A percentile compares a stretch with the other conserved stretches of the same genome.
Conservation (phyloP, 2,113 vertebrate species). For the Centrocercus urophasianus region DNA sequence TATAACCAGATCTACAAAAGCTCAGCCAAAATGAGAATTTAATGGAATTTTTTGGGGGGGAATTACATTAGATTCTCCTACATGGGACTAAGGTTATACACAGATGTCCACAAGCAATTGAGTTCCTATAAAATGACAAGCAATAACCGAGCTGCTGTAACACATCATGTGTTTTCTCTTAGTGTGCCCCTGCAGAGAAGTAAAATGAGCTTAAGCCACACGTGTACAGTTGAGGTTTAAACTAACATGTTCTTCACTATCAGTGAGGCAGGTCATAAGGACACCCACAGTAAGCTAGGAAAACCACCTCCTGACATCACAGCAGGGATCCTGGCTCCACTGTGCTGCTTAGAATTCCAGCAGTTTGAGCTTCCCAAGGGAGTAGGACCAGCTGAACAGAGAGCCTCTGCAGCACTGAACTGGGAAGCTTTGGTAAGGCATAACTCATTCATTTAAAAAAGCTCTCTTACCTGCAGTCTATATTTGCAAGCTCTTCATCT, state of each 20-base stretch:
- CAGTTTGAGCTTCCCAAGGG: neutral
- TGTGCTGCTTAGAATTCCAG: neutral
- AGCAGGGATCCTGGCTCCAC: neutral
- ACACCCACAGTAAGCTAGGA: fast-evolving
- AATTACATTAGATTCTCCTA: neutral
- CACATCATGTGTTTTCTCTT: neutral
- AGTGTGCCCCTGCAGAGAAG: neutral
- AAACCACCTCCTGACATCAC: neutral
- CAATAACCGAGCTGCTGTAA: conserved; percentile 4
- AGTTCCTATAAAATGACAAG: conserved; percentile 22
- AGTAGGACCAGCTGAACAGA: neutral
- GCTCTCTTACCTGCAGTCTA: neutral
- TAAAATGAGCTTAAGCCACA: conserved; percentile 32
- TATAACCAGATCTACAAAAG: neutral
- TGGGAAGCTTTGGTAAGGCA: neutral
- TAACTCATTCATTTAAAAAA: neutral
- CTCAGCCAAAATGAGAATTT: neutral
- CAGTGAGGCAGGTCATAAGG: neutral
- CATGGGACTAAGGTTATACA: neutral
- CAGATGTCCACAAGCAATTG: neutral
- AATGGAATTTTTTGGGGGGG: neutral
- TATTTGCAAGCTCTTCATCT: neutral
- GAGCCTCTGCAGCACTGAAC: neutral
- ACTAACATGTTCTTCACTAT: conserved; percentile 7
- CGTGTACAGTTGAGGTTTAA: neutral